Base-by-base conservation (phyloP, 1,140 invertebrate genomes). In the Drosophila carrolli region DNA sequence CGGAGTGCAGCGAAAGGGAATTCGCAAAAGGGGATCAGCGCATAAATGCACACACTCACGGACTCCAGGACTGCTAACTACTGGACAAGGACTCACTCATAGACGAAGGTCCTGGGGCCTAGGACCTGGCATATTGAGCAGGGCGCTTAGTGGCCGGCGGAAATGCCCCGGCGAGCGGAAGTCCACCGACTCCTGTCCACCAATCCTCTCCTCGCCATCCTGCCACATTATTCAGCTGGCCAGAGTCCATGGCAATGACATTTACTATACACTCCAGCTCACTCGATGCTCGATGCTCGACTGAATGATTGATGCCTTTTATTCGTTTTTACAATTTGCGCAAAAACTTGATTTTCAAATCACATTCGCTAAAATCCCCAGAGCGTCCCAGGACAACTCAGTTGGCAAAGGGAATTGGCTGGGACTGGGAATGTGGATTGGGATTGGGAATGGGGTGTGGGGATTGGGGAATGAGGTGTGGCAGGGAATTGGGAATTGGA, bases 231-330 rank as follows among this genome's bases (percentile, higher is more conserved):
- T 54, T 38, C 44, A n/a, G 44, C 44, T 38, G 35, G 19, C 4
- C 19, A 27, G 23, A 62, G 58, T 61, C 53, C 75, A 62, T 78
- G 78, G 68, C 80, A 78, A 63, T 89, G 84, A 89, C 84, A 89
- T 89, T 89, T 83, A 77, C 80, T 89, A 80, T 89, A 89, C 84
- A 84, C 84, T 89, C 82, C 73, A 89, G 65, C 77, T 77, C 76
- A 77, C 80, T 88, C 57, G 84, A 82, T 78, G 84, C 80, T 88
- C 57, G 84, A 82, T 78, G 84, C 73, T 89, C 58, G 59, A 83
- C 72, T 88, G 84, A 89, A 89, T 89, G 84, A 88, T 89, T 88
- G 84, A 88, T 88, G 84, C 80, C 77, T 82, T 83, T 89, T 88
- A 84, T 78, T 84, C 68, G 76, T 71, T 84, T 75, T 75, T 67